Evolutionary conservation across 2,888 invertebrate genomes (phyloP), one percentile per base, ranked within the genome.

Genomic region (Sarcophaga caerulescens): DNA sequence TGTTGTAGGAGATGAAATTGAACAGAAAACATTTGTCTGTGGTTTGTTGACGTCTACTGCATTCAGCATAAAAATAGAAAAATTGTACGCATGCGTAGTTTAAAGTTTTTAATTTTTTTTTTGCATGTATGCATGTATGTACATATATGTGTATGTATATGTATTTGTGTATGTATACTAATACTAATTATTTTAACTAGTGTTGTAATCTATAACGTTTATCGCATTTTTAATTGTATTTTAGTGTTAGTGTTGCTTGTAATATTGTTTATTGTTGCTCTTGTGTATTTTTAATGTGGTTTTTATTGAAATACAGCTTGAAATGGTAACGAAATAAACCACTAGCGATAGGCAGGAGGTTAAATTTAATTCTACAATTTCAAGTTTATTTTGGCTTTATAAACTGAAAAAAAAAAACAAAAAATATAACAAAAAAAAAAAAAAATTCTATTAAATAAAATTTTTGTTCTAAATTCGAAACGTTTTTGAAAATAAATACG

Each of bases 241-340:
- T 77, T 73, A 60, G n/a, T 65, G 52, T 79, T 73, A 6, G 21
- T 5, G 17, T 70, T 25, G 45, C 44, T 35, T 57, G 25, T 57
- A 45, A 4, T 62, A 4, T 63, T 25, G 8, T 19, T 45, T 71
- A 17, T 52, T 45, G 45, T 59, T 25, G 47, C 65, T 68, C 74
- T 63, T 62, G 45, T 78, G 59, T 35, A 23, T 57, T 47, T 76
- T 25, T 86, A 81, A 75, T 86, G 86, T 63, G 84, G 86, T 86
- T 86, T 86, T 62, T 84, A 86, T 86, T 86, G 84, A 86, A 86
- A 78, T 81, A 77, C 65, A 78, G 75, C 84, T 84, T 63, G 79
- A 79, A 74, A 75, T 80, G 79, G 75, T 75, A 74, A 80, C 79
- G 65, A 84, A 80, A 79, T 65, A 84, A 84, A 79, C 84, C 78